Evolutionary conservation across 2,888 invertebrate genomes (phyloP), one percentile per base, ranked within the genome.

Genomic region (Heliconius ethilla): DNA sequence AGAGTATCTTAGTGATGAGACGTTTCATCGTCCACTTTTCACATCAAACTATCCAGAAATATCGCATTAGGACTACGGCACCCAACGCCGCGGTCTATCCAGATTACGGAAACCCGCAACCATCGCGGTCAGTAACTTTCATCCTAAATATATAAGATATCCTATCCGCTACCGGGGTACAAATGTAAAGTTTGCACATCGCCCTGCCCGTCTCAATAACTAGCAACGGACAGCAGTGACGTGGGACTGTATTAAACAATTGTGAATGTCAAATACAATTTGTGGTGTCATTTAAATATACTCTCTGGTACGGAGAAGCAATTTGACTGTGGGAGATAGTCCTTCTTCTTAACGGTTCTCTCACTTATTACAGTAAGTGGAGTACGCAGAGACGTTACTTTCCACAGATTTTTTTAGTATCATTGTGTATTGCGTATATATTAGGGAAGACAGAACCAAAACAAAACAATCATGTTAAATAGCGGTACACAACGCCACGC

Each of bases 181-280:
- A 27, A 33, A 29, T 37, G 9, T 33, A 10, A 33, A 22, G 4
- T n/a, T 37, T 6, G 80, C 75, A 70, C 74, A 77, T 77, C 75
- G 78, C 79, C 76, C 69, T 45, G 69, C 69, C 69, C 69, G 25
- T 69, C 40, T 25, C 69, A 69, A 69, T 69, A 69, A 69, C 69
- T 25, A 45, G 25, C 25, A 45, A 69, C 13, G 67, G 29, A 63
- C 75, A 75, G 25, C 29, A 74, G 75, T 79, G 82, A 82, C 82
- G 84, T 81, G 83, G 81, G 83, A 82, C 59, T 80, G 77, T 79
- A 86, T 86, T 85, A 85, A 80, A 70, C 85, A 86, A 85, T 86
- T 86, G 85, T 81, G 75, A 77, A 83, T 87, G 87, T 86, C 86
- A 86, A 86, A 87, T 83, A 86, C 84, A 85, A 86, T 85, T 59